These are phyloP conservation scores for Metopolophium dirhodum DNA, from an alignment of 1,140 invertebrate species.

Conservation along the genomic window DNA sequence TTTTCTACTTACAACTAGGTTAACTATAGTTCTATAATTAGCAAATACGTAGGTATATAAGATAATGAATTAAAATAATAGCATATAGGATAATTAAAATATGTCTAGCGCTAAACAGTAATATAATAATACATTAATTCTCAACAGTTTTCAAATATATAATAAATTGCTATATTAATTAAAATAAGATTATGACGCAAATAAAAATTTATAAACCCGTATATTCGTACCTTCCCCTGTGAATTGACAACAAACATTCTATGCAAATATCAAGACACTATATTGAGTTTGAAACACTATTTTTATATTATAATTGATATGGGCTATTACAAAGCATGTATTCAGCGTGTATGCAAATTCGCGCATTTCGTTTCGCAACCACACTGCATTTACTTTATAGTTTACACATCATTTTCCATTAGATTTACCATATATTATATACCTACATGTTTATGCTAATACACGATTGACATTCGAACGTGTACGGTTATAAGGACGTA, in stretches of 20 bases:
- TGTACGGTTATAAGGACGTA: background rate
- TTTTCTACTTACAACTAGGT: background rate
- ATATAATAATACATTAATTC: background rate
- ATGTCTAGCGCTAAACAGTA: background rate
- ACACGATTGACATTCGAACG: background rate
- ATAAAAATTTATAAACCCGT: background rate
- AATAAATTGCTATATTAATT: background rate
- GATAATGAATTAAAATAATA: slow-evolving; percentile 17
- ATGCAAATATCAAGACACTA: background rate
- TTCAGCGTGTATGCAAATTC: background rate
- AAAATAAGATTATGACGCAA: background rate
- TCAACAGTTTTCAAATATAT: background rate
- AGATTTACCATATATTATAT: background rate
- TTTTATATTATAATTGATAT: slow-evolving; percentile 1
- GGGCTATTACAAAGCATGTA: background rate
- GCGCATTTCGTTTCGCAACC: background rate
- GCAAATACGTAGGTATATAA: background rate
- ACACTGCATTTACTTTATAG: background rate
- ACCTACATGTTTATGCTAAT: background rate
- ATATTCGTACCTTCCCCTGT: background rate
- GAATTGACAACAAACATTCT: background rate
- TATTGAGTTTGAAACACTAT: background rate
- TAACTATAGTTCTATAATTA: background rate
- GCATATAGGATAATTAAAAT: background rate
- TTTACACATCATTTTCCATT: slow-evolving; percentile 1